Evolutionary conservation across 1,140 invertebrate genomes (phyloP).

Genomic region (Lepidotrigona ventralis): DNA sequence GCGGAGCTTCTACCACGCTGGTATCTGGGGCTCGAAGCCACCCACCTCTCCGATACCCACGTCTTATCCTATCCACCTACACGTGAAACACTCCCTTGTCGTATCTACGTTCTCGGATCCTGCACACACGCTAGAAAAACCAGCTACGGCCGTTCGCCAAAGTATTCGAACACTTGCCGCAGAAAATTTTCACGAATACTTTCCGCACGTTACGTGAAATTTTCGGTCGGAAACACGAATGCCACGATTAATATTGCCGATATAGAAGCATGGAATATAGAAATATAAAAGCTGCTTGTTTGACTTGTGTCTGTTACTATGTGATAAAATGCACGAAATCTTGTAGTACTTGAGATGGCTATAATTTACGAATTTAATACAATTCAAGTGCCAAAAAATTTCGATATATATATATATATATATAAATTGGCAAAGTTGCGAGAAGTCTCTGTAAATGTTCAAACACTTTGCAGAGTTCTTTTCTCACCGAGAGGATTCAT

Average conservation of each 20-base stretch:
- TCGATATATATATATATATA: too few species aligned
- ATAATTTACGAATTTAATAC: too few species aligned
- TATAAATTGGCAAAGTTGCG: too few species aligned
- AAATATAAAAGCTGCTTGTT: too few species aligned
- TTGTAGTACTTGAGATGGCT: too few species aligned
- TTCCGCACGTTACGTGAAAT: neutral
- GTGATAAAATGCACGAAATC: too few species aligned
- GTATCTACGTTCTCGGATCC: slow-evolving; percentile 37
- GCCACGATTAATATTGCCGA: too few species aligned
- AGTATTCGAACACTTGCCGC: neutral
- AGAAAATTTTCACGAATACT: neutral
- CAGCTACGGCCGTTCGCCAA: slow-evolving; percentile 22
- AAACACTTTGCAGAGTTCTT: slow-evolving; percentile 28
- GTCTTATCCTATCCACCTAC: slow-evolving; percentile 43
- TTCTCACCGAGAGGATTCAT: slow-evolving; percentile 54
- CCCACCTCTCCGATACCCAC: slow-evolving; percentile 23
- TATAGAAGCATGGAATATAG: too few species aligned
- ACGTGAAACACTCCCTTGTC: slow-evolving; percentile 20
- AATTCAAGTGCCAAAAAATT: too few species aligned
- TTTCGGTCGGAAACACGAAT: too few species aligned
- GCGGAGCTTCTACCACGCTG: slow-evolving; percentile 33
- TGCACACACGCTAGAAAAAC: slow-evolving; percentile 14
- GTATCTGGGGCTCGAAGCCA: slow-evolving; percentile 58
- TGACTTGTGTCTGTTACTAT: too few species aligned
- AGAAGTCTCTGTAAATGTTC: neutral